Percentiles rank a stretch among this genome's conserved stretches.
Evolutionary conservation across 2,888 invertebrate genomes (phyloP).

Genomic region (Heliothis peltigera): DNA sequence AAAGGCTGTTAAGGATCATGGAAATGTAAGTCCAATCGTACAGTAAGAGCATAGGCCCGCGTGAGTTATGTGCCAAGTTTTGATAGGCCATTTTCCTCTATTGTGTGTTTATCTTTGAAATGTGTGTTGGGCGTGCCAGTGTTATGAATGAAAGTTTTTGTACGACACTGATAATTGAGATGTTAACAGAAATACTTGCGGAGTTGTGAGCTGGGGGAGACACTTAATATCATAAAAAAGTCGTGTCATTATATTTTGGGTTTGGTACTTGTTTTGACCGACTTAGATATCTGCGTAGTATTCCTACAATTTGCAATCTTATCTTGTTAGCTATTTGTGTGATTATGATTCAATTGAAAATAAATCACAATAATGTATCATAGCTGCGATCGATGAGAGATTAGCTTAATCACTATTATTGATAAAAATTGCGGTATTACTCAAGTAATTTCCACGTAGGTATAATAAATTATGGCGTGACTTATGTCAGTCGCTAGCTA

Average conservation of each 20-base stretch:
- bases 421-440: background rate
- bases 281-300: background rate
- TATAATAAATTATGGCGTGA: constrained; percentile 5
- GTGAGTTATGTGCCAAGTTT: constrained; percentile 80
- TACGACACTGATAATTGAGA: constrained; percentile 41
- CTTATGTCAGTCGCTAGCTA: constrained; percentile 22
- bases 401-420: constrained; percentile 26
- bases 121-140: constrained; percentile 45
- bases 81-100: constrained; percentile 73
- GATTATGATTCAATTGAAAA: constrained; percentile 24
- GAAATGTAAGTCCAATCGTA: constrained; percentile 71
- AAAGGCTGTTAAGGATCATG: constrained; percentile 80
- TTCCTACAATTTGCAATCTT: constrained; percentile 22
- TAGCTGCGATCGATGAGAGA: constrained; percentile 1
- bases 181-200: constrained; percentile 47
- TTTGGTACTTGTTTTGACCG: constrained; percentile 20
- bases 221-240: background rate
- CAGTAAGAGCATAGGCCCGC: constrained; percentile 63
- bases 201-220: constrained; percentile 9
- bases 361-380: constrained; percentile 9
- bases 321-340: constrained; percentile 22
- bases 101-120: constrained; percentile 70
- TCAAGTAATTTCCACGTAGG: constrained; percentile 13
- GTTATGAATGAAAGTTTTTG: constrained; percentile 47
- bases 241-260: background rate